Percentiles rank a stretch among this genome's conserved stretches.
These are phyloP conservation scores for Brassicogethes aeneus DNA, from an alignment of 2,888 invertebrate species.

Conservation along the genomic window DNA sequence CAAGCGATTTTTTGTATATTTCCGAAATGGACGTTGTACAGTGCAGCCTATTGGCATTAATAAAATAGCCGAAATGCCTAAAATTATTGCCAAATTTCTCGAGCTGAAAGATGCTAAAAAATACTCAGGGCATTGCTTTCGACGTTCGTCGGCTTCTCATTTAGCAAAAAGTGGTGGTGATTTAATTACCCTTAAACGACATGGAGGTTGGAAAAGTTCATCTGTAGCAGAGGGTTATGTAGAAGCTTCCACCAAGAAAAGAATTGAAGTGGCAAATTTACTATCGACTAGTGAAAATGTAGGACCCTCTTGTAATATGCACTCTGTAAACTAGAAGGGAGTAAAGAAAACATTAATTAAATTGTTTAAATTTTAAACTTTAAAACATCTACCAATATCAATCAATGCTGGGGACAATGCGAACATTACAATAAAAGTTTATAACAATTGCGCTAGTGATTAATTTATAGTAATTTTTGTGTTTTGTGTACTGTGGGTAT, in stretches of 20 bases:
- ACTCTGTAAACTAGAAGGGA: background rate
- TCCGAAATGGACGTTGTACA: background rate
- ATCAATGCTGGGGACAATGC: background rate
- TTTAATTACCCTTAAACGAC: slow-evolving; percentile 17
- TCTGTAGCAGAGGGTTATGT: too few relatives aligned
- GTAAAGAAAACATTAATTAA: background rate
- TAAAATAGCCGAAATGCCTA: slow-evolving; percentile 13
- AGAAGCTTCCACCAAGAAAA: too few relatives aligned
- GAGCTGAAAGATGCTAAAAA: slow-evolving; percentile 10
- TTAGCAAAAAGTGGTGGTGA: slow-evolving; percentile 16
- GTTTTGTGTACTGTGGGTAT: too few relatives aligned
- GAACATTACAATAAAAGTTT: slow-evolving; percentile 1
- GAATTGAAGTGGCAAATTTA: slow-evolving; percentile 5
- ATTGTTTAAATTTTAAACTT: background rate
- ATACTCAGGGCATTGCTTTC: slow-evolving; percentile 17
- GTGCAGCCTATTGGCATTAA: slow-evolving; percentile 14
- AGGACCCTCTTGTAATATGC: background rate
- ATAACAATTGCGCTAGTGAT: too few relatives aligned
- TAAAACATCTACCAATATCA: background rate
- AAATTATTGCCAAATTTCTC: slow-evolving; percentile 9
- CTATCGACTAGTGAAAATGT: background rate
- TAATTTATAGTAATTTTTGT: too few relatives aligned
- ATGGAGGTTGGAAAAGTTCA: slow-evolving; percentile 18
- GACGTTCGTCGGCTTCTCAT: slow-evolving; percentile 14
- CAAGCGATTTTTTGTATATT: background rate